Evolutionary conservation across 1,140 invertebrate genomes (phyloP).

Genomic region (Eriocheir sinensis): DNA sequence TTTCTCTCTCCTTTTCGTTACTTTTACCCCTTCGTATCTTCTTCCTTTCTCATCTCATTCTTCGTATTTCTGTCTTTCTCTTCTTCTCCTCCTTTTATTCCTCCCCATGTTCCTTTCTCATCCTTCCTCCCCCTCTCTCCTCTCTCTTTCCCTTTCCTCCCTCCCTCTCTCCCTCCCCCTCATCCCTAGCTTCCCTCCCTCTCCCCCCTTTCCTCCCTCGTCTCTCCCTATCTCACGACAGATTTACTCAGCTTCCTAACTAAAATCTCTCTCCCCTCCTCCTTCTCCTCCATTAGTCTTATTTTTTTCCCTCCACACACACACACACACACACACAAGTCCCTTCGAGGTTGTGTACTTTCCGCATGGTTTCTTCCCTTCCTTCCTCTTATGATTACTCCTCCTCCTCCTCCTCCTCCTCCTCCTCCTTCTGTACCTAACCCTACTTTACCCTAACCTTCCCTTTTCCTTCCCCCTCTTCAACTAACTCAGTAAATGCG

Average conservation of each 20-base stretch:
- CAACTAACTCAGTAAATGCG: no score
- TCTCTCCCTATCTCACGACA: background rate
- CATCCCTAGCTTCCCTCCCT: background rate
- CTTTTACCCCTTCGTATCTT: background rate
- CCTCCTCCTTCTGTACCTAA: no score
- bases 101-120: background rate
- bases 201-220: no score
- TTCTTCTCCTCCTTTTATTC: background rate
- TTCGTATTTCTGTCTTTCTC: background rate
- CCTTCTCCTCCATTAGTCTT: background rate
- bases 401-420: no score
- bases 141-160: no score
- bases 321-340: background rate
- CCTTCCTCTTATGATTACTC: background rate
- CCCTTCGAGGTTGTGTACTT: background rate
- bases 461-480: no score
- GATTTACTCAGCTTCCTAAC: no score
- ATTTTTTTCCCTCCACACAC: background rate
- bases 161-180: background rate
- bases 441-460: no score
- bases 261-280: background rate
- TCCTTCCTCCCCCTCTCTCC: no score
- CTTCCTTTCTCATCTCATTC: background rate
- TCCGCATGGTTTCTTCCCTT: background rate
- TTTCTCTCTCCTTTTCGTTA: background rate